These are phyloP conservation scores for Pseudoatta argentina DNA, from an alignment of 1,140 invertebrate genomes.

Conservation along the genomic window DNA sequence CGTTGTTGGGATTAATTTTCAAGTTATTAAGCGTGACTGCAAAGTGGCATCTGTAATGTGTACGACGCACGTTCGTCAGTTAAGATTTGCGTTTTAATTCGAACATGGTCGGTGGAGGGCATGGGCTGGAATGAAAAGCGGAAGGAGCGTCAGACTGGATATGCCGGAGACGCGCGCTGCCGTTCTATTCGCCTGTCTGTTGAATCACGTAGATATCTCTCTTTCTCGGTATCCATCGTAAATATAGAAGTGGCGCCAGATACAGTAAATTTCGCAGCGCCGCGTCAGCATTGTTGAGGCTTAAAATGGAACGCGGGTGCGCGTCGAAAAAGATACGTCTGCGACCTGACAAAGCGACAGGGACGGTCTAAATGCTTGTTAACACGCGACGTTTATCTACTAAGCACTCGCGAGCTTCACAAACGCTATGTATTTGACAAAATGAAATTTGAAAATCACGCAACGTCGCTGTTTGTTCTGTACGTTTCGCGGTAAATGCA, in stretches of 20 bases:
- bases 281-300: conserved; percentile 50
- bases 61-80: conserved; percentile 58
- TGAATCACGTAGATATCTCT: conserved; percentile 71
- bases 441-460: conserved; percentile 39
- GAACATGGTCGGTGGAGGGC: conserved; percentile 41
- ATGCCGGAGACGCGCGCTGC: conserved; percentile 57
- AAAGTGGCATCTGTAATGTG: conserved; percentile 59
- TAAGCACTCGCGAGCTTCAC: background rate
- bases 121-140: conserved; percentile 72
- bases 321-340: conserved; percentile 65
- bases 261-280: conserved; percentile 73
- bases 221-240: conserved; percentile 70
- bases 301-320: conserved; percentile 64
- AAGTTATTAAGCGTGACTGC: conserved; percentile 69
- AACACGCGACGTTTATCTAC: conserved; percentile 64
- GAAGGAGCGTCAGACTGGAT: conserved; percentile 59
- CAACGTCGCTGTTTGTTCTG: background rate
- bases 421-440: background rate
- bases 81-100: conserved; percentile 71
- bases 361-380: conserved; percentile 60
- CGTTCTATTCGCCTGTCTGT: conserved; percentile 45
- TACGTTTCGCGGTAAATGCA: background rate
- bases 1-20: conserved; percentile 24
- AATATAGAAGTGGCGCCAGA: conserved; percentile 75
- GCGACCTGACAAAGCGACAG: conserved; percentile 63